Base-by-base conservation (phyloP, 2,888 invertebrate genomes). In the Brachypalpus laphriformis region DNA sequence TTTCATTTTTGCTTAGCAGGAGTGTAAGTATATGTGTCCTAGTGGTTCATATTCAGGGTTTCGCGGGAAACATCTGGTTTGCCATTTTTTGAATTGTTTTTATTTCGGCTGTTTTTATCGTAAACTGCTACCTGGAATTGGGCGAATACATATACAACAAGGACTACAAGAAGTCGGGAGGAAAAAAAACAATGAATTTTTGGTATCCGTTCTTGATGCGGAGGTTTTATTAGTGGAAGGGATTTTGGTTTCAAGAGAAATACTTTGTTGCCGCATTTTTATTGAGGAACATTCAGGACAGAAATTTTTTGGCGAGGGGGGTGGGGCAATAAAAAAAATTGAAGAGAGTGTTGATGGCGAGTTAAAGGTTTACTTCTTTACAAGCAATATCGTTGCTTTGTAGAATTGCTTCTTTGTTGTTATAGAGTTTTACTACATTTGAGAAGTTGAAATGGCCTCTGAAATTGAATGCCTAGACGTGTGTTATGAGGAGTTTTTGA, bases 91-190 rank as follows among this genome's bases (percentile, higher is more conserved):
- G 20, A 37, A 68, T 54, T 68, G 28, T 54, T 42, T 51, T 54
- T 42, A 18, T 68, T 68, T 42, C 18, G n/a, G 3, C 18, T 14
- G 16, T 34, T 59, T 42, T 25, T 14, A 25, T 51, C 51, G 51
- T 49, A 66, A 40, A 66, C 25, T 66, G 37, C 25, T 66, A 40
- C 54, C 68, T 68, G 54, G 42, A 68, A 42, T 42, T 54, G 54
- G 40, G 28, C 18, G 8, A 68, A 54, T n/a, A n/a, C n/a, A n/a
- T n/a, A n/a, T n/a, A n/a, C 54, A 68, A 25, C 40, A 42, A n/a
- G 51, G 42, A 54, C 54, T 42, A 51, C 22, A 4, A 47, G 8
- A 20, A 47, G n/a, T 20, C 14, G 31, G 18, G 16, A 20, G 6
- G 14, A 47, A 40, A 47, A 63, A 34, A 68, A 68, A 42, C 51